phyloP scores from a whole-genome alignment of 1,140 invertebrate species.

The Formica exsecta region DNA sequence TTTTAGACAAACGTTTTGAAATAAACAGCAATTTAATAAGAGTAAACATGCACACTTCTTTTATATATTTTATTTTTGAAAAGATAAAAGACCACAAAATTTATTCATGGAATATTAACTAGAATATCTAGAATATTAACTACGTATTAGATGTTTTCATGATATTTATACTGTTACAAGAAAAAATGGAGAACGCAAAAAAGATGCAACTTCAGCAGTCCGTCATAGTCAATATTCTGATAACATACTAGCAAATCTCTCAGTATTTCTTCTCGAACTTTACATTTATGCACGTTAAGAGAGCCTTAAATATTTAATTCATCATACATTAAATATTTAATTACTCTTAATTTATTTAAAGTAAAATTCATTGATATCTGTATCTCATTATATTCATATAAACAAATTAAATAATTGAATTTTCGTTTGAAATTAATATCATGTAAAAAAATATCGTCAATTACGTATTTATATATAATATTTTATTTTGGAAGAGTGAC shows the following conservation, averaged over 20 bases:
- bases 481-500: not conserved
- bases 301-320: no score
- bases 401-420: slow-evolving; percentile 24
- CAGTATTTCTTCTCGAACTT: no score
- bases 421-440: not conserved
- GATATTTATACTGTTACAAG: not conserved
- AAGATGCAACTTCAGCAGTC: no score
- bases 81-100: not conserved
- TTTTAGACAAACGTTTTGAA: not conserved
- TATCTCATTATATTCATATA: no score
- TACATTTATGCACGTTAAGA: no score
- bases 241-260: no score
- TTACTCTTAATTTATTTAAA: no score
- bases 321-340: no score
- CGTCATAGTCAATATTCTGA: no score
- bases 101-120: not conserved
- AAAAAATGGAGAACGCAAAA: no score
- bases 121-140: not conserved
- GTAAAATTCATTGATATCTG: no score
- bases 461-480: not conserved
- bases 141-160: not conserved
- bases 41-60: not conserved
- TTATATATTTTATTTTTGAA: not conserved
- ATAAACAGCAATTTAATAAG: not conserved
- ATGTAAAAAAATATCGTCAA: not conserved